Conservation (phyloP, 2,888 invertebrate species). For the Baccha elongata region DNA sequence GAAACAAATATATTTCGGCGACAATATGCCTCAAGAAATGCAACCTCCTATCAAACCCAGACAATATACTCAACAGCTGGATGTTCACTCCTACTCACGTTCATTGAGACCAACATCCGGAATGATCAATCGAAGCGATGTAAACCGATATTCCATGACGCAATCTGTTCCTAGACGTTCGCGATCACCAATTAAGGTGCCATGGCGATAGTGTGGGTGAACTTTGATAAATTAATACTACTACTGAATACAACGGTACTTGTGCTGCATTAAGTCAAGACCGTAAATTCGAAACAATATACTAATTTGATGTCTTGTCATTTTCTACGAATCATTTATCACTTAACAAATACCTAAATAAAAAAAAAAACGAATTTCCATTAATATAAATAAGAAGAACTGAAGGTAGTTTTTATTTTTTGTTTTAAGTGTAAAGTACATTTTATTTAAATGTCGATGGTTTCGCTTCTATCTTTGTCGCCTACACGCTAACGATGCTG, state of each 20-base stretch:
- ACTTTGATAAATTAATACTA: background rate
- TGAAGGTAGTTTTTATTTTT: background rate
- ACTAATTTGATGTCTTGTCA: constrained; percentile 54
- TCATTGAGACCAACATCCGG: constrained; percentile 60
- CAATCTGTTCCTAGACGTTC: constrained; percentile 78
- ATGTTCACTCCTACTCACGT: constrained; percentile 54
- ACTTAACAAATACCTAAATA: constrained; percentile 8
- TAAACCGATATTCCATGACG: constrained; percentile 56
- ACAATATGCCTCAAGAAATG: constrained; percentile 37
- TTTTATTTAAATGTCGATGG: background rate
- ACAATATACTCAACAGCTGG: constrained; percentile 50
- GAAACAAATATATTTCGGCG: constrained; percentile 57
- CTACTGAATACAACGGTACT: constrained; percentile 7
- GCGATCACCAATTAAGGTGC: constrained; percentile 81
- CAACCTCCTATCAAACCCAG: constrained; percentile 35
- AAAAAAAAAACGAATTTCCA: constrained; percentile 1
- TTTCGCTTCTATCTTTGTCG: background rate
- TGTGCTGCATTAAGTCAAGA: constrained; percentile 58
- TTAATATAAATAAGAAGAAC: constrained; percentile 10
- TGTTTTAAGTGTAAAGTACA: background rate
- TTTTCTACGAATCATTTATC: constrained; percentile 44
- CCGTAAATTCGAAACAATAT: constrained; percentile 47
- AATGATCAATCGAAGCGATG: constrained; percentile 58
- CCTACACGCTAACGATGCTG: constrained; percentile 15
- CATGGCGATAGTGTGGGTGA: constrained; percentile 79